These are phyloP conservation scores for Morphnarchus princeps DNA, from an alignment of 2,113 vertebrate genomes.

Conservation along the genomic window DNA sequence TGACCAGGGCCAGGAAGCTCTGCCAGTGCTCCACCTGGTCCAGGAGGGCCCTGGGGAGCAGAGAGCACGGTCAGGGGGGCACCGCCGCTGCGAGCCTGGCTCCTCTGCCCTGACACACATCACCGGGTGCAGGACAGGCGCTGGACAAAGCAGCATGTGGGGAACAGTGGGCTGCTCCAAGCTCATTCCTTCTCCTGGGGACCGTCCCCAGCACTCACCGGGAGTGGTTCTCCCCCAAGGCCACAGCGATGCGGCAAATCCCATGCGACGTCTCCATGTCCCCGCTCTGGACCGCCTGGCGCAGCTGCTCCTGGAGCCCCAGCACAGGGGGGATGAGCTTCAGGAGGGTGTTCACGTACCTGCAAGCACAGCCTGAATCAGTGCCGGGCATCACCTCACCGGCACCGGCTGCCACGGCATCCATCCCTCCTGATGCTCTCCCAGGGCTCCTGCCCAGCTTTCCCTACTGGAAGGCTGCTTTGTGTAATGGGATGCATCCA, in stretches of 20 bases:
- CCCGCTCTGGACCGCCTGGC: slow-evolving; percentile 92
- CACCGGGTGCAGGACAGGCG: background rate
- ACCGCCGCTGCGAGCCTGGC: background rate
- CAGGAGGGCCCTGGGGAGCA: slow-evolving; percentile 83
- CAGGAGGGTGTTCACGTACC: slow-evolving; percentile 95
- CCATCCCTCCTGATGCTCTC: background rate
- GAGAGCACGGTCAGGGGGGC: background rate
- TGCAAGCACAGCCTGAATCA: slow-evolving; percentile 59
- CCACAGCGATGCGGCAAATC: slow-evolving; percentile 94
- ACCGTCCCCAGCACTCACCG: slow-evolving; percentile 72
- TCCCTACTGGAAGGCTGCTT: background rate
- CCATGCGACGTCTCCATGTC: slow-evolving; percentile 98
- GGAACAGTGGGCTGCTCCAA: background rate
- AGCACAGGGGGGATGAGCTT: slow-evolving; percentile 94
- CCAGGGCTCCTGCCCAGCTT: background rate
- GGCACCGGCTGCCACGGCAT: background rate
- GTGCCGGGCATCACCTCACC: background rate
- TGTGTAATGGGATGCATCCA: background rate
- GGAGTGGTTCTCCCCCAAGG: slow-evolving; percentile 95
- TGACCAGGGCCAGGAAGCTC: slow-evolving; percentile 95
- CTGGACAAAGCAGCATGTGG: background rate
- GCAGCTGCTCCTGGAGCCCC: slow-evolving; percentile 92
- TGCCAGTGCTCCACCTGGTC: slow-evolving; percentile 99
- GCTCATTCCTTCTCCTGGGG: background rate
- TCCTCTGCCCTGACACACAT: background rate